Base-by-base conservation (phyloP, 2,888 invertebrate genomes). In the Cephonodes hylas region DNA sequence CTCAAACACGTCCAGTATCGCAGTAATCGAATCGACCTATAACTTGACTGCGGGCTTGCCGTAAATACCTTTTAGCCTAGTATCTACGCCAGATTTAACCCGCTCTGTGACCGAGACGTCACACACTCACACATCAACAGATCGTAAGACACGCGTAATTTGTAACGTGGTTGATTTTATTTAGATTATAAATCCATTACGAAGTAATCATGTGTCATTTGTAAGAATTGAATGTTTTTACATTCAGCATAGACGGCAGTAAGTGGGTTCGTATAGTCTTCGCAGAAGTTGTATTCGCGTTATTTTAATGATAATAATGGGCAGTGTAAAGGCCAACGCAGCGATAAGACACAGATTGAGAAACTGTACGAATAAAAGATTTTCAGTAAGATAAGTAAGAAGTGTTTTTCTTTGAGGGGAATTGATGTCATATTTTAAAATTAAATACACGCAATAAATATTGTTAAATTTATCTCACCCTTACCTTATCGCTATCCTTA, bases 21-120 rank as follows among this genome's bases (percentile, higher is more conserved):
- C 69, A 76, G 82, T 86, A 86, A 87, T 86, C 86, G 84, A 86
- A 87, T 86, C 84, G 83, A 81, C 84, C 85, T 80, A 82, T 81
- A 81, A 83, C 82, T 86, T 77, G 76, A 75, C 76, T 76, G 69
- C 78, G 71, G 72, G 79, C 80, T 76, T 72, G 73, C 80, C 83
- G 84, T 83, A 85, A 86, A 86, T 84, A 83, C 81, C 67, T 78
- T 77, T 78, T 78, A 83, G 80, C 85, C 84, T 85, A 85, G 81
- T 85, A 84, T 83, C 84, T 79, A 71, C 74, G 69, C 76, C 76
- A 81, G 80, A 81, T 81, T 85, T 80, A 80, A 84, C 77, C 62
- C 71, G 65, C 69, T 74, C 68, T 59, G 68, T 27, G 18, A 42
- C 53, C 25, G 25, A 5, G 18, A 42, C 23, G 15, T 27, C 13